A percentile compares a stretch with the other conserved stretches of the same genome.
These are phyloP conservation scores for Artemia sp. DNA, from an alignment of 2,888 invertebrate species.

Conservation along the genomic window DNA sequence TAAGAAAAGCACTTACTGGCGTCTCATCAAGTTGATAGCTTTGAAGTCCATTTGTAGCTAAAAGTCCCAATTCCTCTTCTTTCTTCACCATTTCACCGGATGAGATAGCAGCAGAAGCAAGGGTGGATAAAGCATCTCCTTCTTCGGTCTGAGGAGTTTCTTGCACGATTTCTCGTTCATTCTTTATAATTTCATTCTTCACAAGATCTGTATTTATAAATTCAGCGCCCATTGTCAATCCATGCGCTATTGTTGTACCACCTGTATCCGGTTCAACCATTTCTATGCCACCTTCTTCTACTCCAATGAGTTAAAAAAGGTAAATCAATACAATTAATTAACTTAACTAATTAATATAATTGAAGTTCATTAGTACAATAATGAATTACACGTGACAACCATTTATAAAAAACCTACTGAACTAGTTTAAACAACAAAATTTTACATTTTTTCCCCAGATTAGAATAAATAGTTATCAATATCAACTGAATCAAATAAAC, in stretches of 20 bases:
- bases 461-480: too few relatives aligned
- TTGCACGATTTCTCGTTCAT: slow-evolving; percentile 13
- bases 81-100: slow-evolving; percentile 28
- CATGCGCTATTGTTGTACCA: slow-evolving; percentile 22
- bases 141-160: slow-evolving; percentile 32
- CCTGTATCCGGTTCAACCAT: not conserved
- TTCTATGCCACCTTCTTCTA: slow-evolving; percentile 23
- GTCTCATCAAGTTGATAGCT: not conserved
- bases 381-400: too few relatives aligned
- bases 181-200: slow-evolving; percentile 7
- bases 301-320: too few relatives aligned
- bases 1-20: not conserved
- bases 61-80: not conserved
- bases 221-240: slow-evolving; percentile 25
- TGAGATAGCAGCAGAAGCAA: slow-evolving; percentile 51
- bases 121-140: slow-evolving; percentile 50
- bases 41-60: not conserved
- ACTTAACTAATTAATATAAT: too few relatives aligned
- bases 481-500: too few relatives aligned
- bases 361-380: too few relatives aligned
- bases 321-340: too few relatives aligned
- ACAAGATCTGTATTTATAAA: slow-evolving; percentile 14
- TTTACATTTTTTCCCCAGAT: too few relatives aligned
- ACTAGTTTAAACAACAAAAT: too few relatives aligned
- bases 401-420: too few relatives aligned